These are phyloP conservation scores for Epinephelus malabaricus DNA, from an alignment of 2,797 vertebrate species.

Conservation along the genomic window DNA sequence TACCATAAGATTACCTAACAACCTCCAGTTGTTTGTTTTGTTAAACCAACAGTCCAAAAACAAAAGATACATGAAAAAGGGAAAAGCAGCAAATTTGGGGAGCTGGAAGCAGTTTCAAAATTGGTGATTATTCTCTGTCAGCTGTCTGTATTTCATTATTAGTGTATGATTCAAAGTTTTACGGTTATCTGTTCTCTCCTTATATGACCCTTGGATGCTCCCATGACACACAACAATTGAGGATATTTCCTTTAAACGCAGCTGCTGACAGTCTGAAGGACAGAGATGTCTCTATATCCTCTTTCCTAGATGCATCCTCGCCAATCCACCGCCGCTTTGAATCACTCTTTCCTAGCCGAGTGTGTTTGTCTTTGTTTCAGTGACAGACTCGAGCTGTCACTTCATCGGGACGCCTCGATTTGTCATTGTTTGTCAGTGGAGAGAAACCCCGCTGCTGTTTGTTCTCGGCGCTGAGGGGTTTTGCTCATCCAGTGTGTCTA, in stretches of 20 bases:
- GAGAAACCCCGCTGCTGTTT: conserved; percentile 45
- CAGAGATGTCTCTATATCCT: conserved; percentile 33
- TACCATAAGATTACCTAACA: not conserved
- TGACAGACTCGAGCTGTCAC: conserved; percentile 55
- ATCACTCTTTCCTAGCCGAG: conserved; percentile 24
- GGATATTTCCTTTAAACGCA: conserved; percentile 10
- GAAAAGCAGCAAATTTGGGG: not conserved
- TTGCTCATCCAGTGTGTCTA: conserved; percentile 56
- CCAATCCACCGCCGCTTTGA: not conserved
- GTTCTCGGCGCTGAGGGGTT: conserved; percentile 28
- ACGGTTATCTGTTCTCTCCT: not conserved
- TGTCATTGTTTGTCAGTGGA: conserved; percentile 58
- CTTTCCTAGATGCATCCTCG: conserved; percentile 16
- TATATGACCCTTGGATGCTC: not conserved
- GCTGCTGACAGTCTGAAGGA: not conserved
- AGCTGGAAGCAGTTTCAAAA: not conserved
- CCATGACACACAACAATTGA: not conserved
- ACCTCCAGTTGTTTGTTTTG: not conserved
- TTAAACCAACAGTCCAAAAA: not conserved
- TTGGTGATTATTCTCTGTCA: not conserved
- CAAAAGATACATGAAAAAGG: not conserved
- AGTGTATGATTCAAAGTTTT: not conserved
- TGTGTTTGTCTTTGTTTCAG: conserved; percentile 54
- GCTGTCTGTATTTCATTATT: too few species aligned
- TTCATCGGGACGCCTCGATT: conserved; percentile 43